Percentiles rank a stretch among this genome's conserved stretches.
Conservation (phyloP, 2,113 vertebrate genomes). For the Martes martes region DNA sequence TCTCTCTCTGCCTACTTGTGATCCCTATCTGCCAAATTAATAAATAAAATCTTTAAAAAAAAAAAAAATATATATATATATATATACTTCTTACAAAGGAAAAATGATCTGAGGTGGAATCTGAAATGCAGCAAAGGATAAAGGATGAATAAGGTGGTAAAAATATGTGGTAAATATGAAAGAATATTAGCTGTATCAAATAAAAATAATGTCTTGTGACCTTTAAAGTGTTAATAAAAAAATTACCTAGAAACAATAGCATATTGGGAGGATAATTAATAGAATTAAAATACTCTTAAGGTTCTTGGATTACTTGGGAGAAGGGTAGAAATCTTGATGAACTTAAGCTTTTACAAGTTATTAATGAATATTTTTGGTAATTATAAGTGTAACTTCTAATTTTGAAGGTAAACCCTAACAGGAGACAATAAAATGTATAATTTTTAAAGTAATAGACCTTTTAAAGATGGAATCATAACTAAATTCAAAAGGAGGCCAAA, state of each 20-base stretch:
- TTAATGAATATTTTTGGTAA: background rate
- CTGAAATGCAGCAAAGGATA: background rate
- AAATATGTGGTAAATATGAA: background rate
- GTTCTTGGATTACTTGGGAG: background rate
- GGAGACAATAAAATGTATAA: background rate
- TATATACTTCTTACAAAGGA: background rate
- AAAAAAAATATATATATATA: too few relatives aligned
- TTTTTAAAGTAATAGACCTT: background rate
- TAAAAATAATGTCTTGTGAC: background rate
- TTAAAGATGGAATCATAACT: background rate
- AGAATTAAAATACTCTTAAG: background rate
- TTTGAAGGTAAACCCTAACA: background rate
- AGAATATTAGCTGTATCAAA: background rate
- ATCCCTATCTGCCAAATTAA: too few relatives aligned
- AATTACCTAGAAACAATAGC: background rate
- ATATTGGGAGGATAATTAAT: background rate
- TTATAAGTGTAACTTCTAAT: background rate
- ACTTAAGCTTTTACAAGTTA: background rate
- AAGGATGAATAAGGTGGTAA: background rate
- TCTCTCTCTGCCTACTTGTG: too few relatives aligned
- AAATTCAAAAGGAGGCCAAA: background rate
- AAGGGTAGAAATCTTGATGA: background rate
- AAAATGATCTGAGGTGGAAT: background rate
- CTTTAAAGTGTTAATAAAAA: background rate
- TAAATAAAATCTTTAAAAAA: too few relatives aligned